These are phyloP conservation scores for Enteromius unitaeniatus DNA, from an alignment of 2,797 vertebrate species.

Conservation along the genomic window DNA sequence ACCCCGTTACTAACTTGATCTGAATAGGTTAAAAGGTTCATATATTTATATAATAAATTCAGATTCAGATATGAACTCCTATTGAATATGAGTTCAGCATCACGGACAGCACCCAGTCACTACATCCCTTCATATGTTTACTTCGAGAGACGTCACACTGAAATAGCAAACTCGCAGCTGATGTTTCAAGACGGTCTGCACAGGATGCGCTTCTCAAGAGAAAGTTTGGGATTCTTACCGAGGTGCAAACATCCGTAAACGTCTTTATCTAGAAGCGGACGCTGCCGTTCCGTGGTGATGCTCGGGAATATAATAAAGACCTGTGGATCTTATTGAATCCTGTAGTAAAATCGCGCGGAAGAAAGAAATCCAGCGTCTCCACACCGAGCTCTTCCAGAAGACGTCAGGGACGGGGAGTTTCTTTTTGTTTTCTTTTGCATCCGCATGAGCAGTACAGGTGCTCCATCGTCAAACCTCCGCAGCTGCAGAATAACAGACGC, in stretches of 20 bases:
- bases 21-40: background rate
- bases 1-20: background rate
- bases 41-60: background rate
- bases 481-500: constrained; percentile 51
- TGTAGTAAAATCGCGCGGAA: background rate
- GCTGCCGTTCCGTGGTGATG: constrained; percentile 39
- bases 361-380: background rate
- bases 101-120: constrained; percentile 72
- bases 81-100: constrained; percentile 66
- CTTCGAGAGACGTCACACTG: background rate
- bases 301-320: constrained; percentile 55
- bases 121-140: background rate
- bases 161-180: background rate
- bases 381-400: background rate
- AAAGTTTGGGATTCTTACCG: constrained; percentile 50
- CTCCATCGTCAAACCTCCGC: constrained; percentile 38
- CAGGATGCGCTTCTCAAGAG: background rate
- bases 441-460: background rate
- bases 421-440: background rate
- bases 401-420: background rate
- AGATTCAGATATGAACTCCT: background rate
- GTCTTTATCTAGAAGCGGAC: background rate
- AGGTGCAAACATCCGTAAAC: constrained; percentile 10
- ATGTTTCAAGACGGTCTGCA: background rate
- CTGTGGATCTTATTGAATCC: constrained; percentile 69